phyloP scores from a whole-genome alignment of 2,113 vertebrate genomes.

The Ascaphus truei region DNA sequence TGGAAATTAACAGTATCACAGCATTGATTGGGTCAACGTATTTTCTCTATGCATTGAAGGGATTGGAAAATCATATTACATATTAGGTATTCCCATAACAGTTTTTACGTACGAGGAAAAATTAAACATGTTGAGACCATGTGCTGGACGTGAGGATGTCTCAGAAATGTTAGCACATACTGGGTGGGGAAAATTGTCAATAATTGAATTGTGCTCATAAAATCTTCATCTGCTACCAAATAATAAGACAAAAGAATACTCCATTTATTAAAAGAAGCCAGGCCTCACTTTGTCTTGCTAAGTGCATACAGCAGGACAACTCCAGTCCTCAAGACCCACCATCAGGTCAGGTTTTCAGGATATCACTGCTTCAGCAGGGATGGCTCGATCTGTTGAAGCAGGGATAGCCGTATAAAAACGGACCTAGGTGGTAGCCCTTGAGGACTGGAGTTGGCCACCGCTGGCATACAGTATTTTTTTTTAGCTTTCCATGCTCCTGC shows the following conservation, averaged over 20 bases:
- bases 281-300: neutral
- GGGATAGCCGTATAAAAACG: no score
- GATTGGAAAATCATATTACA: constrained; percentile 7
- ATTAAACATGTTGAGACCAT: constrained; percentile 5
- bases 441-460: no score
- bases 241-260: constrained; percentile 48
- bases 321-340: no score
- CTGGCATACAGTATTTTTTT: no score
- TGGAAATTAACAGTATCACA: no score
- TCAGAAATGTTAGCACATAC: constrained; percentile 25
- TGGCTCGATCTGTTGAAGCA: no score
- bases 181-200: constrained; percentile 39
- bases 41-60: neutral
- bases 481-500: no score
- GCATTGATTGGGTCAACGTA: no score
- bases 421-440: no score
- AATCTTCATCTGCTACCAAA: constrained; percentile 44
- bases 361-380: no score
- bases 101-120: constrained; percentile 2
- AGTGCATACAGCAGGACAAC: no score
- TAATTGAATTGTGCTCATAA: constrained; percentile 48
- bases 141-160: neutral
- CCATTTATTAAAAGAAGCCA: constrained; percentile 17
- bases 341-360: no score
- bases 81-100: neutral